Conservation (phyloP, 2,797 vertebrate genomes). For the Apodemus agrarius region DNA sequence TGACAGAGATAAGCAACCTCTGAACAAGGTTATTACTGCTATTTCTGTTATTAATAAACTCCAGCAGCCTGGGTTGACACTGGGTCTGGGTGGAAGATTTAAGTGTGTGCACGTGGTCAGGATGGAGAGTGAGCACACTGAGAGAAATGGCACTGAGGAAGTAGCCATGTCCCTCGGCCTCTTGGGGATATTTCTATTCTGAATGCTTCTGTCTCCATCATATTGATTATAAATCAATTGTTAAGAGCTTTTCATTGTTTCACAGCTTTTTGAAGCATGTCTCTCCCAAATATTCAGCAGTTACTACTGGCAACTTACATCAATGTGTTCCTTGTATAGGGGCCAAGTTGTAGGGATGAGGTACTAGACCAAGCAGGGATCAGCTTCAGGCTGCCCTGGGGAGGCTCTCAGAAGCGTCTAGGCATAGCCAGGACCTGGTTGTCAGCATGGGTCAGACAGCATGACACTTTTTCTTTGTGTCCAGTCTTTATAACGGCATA, state of each 20-base stretch:
- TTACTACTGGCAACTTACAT: neutral
- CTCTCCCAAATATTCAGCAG: constrained; percentile 44
- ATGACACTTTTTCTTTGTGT: neutral
- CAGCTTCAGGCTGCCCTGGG: neutral
- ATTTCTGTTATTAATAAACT: constrained; percentile 33
- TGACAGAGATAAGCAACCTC: constrained; percentile 12
- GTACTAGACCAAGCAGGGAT: neutral
- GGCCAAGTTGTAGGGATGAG: neutral
- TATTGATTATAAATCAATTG: constrained; percentile 73
- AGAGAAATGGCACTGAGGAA: neutral
- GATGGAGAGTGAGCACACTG: neutral
- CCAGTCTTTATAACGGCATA: constrained; percentile 22
- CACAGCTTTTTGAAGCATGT: constrained; percentile 33
- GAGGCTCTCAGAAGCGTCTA: neutral
- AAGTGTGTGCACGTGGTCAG: neutral
- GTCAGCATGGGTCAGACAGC: constrained; percentile 43
- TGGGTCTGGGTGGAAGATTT: neutral
- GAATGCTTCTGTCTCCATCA: constrained; percentile 37
- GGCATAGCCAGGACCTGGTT: neutral
- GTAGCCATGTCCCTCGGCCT: constrained; percentile 10
- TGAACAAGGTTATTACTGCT: neutral
- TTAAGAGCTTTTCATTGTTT: constrained; percentile 75
- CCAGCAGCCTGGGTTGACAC: neutral
- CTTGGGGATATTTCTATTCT: constrained; percentile 64
- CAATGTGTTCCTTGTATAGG: constrained; percentile 39